phyloP scores from a whole-genome alignment of 2,797 vertebrate genomes.

The Cheirogaleus major region DNA sequence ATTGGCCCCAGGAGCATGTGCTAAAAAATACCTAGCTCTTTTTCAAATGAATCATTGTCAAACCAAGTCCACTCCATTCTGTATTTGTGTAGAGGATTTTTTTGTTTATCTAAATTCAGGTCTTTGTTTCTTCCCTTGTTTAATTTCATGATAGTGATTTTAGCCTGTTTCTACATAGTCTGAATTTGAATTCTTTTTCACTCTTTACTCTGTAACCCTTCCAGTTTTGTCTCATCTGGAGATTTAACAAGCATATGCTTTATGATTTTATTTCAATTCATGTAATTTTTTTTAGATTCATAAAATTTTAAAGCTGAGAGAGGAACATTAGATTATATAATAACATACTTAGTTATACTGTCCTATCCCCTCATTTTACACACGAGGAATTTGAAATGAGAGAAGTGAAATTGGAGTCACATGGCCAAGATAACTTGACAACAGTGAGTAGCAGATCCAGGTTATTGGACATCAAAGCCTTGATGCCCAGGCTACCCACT shows the following conservation, averaged over 20 bases:
- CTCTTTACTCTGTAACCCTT: background rate
- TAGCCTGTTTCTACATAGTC: background rate
- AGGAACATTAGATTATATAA: background rate
- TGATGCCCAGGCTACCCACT: background rate
- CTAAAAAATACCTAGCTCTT: constrained; percentile 12
- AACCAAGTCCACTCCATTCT: background rate
- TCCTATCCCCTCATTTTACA: constrained; percentile 7
- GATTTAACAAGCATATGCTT: background rate
- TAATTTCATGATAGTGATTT: background rate
- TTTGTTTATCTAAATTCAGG: background rate
- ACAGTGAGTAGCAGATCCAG: background rate
- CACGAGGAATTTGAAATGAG: background rate
- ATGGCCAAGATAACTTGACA: constrained; percentile 21
- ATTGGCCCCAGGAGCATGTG: background rate
- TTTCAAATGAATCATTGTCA: constrained; percentile 19
- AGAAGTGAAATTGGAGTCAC: constrained; percentile 11
- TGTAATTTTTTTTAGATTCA: background rate
- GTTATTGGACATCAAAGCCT: background rate
- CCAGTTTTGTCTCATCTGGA: constrained; percentile 16
- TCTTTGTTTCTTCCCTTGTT: constrained; percentile 28
- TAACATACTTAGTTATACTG: background rate
- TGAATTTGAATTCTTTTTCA: constrained; percentile 7
- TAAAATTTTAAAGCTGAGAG: constrained; percentile 20
- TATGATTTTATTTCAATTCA: constrained; percentile 13
- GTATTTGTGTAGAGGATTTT: background rate